Evolutionary conservation across 2,888 invertebrate genomes (phyloP).

Genomic region (Ochropleura plecta): DNA sequence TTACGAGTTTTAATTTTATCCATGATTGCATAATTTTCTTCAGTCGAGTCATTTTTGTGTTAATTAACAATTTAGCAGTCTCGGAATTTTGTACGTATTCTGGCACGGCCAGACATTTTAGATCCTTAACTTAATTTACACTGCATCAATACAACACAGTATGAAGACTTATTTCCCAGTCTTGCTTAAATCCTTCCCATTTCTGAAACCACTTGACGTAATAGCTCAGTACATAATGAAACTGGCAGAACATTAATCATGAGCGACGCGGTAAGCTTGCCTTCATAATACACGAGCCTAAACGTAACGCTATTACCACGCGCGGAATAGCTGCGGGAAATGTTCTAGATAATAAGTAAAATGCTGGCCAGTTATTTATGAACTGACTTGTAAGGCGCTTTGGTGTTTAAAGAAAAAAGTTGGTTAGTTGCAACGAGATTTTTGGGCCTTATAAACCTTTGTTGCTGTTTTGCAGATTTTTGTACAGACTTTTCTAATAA

Average conservation of each 20-base stretch:
- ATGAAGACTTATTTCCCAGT: slow-evolving; percentile 7
- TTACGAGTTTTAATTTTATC: background rate
- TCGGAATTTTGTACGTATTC: background rate
- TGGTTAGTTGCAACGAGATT: background rate
- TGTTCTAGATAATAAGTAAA: slow-evolving; percentile 32
- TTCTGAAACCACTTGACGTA: slow-evolving; percentile 47
- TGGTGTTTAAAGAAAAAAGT: background rate
- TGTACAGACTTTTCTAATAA: background rate
- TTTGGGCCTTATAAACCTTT: slow-evolving; percentile 2
- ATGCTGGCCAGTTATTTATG: slow-evolving; percentile 35
- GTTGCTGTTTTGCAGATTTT: background rate
- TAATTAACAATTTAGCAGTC: background rate
- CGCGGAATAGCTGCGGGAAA: slow-evolving; percentile 26
- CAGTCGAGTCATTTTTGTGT: background rate
- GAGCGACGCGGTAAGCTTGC: slow-evolving; percentile 51
- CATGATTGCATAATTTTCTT: background rate
- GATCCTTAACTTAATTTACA: background rate
- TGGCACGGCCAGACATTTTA: background rate
- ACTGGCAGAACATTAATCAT: slow-evolving; percentile 57
- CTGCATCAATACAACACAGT: background rate
- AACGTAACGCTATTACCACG: slow-evolving; percentile 45
- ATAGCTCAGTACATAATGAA: slow-evolving; percentile 57
- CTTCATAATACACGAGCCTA: slow-evolving; percentile 49
- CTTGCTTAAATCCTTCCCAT: slow-evolving; percentile 25
- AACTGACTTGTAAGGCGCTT: slow-evolving; percentile 31